A percentile compares a stretch with the other conserved stretches of the same genome.
Conservation (phyloP, 2,888 invertebrate species). For the Heliothis peltigera region DNA sequence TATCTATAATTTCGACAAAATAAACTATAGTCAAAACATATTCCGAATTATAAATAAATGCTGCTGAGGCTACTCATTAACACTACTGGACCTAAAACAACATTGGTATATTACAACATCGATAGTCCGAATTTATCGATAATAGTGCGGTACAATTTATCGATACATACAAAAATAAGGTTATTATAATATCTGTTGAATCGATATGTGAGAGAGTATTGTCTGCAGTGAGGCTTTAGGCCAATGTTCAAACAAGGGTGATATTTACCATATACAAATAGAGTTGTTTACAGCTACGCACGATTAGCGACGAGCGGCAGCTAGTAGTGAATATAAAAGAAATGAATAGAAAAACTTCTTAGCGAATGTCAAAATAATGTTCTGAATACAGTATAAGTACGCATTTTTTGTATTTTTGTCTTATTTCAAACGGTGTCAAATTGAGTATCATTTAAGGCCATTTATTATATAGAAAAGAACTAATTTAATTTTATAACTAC, state of each 20-base stretch:
- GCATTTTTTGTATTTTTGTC: conserved; percentile 5
- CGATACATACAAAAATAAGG: conserved; percentile 9
- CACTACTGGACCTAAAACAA: conserved; percentile 32
- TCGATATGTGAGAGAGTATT: conserved; percentile 50
- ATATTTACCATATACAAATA: conserved; percentile 7
- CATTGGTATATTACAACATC: conserved; percentile 12
- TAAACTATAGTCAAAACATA: conserved; percentile 31
- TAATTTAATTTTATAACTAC: conserved; percentile 33
- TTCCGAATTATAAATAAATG: conserved; percentile 51
- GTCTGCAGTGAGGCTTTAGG: conserved; percentile 19
- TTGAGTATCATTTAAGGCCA: conserved; percentile 52
- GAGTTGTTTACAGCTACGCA: not conserved
- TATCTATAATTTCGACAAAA: conserved; percentile 51
- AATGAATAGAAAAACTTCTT: not conserved
- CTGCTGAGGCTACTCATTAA: conserved; percentile 31
- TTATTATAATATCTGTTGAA: conserved; percentile 7
- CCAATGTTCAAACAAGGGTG: conserved; percentile 10
- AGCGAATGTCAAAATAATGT: not conserved
- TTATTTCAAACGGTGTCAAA: conserved; percentile 28
- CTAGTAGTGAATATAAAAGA: not conserved
- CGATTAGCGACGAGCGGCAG: not conserved
- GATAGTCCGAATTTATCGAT: conserved; percentile 19
- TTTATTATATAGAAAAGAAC: conserved; percentile 23
- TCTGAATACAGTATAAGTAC: conserved; percentile 24
- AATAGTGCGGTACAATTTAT: conserved; percentile 7